A percentile compares a stretch with the other conserved stretches of the same genome.
These are phyloP conservation scores for Lasius platythorax DNA, from an alignment of 2,888 invertebrate species.

Conservation along the genomic window DNA sequence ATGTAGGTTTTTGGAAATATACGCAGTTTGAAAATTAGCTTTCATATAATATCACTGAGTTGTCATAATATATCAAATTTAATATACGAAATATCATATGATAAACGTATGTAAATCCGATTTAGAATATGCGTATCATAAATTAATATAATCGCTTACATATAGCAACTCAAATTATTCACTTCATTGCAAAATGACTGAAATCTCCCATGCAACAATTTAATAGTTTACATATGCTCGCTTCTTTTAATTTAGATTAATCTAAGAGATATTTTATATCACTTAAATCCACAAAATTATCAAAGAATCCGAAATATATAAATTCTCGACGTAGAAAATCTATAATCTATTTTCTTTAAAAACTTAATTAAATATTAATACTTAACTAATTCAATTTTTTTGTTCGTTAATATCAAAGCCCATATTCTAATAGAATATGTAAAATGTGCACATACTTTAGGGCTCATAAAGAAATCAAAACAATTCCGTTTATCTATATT, in stretches of 20 bases:
- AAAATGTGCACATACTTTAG: neutral
- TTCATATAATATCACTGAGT: slow-evolving; percentile 22
- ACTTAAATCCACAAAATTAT: neutral
- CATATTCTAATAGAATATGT: neutral
- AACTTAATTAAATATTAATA: neutral
- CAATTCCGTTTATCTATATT: neutral
- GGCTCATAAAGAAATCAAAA: neutral
- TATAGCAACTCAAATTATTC: slow-evolving; percentile 40
- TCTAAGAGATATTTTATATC: neutral
- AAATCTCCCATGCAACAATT: slow-evolving; percentile 18
- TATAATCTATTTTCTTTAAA: neutral
- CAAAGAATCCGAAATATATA: neutral
- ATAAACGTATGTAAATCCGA: slow-evolving; percentile 30
- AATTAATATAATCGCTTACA: slow-evolving; percentile 36
- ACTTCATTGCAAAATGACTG: slow-evolving; percentile 23
- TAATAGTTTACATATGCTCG: slow-evolving; percentile 4
- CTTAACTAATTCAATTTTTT: neutral
- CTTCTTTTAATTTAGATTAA: slow-evolving; percentile 4
- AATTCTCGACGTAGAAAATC: neutral
- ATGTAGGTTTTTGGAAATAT: slow-evolving; percentile 6
- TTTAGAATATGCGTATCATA: slow-evolving; percentile 31
- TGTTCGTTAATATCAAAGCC: neutral
- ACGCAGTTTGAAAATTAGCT: slow-evolving; percentile 29
- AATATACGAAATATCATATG: slow-evolving; percentile 7
- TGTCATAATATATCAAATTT: slow-evolving; percentile 30